phyloP scores from a whole-genome alignment of 1,140 invertebrate genomes.

The Caenorhabditis latens region DNA sequence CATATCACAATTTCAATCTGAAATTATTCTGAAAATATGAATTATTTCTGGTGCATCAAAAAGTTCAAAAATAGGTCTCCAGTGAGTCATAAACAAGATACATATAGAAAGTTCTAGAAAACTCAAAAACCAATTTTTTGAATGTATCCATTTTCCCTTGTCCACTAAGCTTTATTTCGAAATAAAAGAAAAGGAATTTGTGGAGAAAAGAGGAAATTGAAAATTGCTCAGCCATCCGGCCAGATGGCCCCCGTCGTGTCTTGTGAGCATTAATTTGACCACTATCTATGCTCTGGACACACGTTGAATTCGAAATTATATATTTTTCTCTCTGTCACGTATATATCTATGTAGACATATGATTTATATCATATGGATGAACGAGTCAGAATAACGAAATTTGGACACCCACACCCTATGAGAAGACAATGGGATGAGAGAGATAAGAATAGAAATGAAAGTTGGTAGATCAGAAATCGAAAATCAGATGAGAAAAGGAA shows the following conservation, averaged over 20 bases:
- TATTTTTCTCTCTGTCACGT: background rate
- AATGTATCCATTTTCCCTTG: no score
- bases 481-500: background rate
- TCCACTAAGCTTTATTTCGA: no score
- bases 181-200: no score
- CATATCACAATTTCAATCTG: no score
- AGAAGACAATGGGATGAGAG: background rate
- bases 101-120: no score
- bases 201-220: background rate
- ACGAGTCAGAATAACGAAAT: background rate
- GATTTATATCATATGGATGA: background rate
- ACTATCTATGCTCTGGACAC: background rate
- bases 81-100: no score
- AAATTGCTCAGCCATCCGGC: conserved; percentile 46
- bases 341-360: background rate
- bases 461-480: conserved; percentile 4
- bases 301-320: conserved; percentile 14
- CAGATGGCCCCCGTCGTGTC: background rate
- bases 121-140: no score
- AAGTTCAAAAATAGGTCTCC: no score
- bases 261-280: conserved; percentile 25
- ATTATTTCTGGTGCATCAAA: no score
- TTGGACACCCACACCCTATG: no score
- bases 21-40: no score
- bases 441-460: no score